A percentile compares a stretch with the other conserved stretches of the same genome.
Evolutionary conservation across 2,113 vertebrate genomes (phyloP).

Genomic region (Tilapia sparmanii): DNA sequence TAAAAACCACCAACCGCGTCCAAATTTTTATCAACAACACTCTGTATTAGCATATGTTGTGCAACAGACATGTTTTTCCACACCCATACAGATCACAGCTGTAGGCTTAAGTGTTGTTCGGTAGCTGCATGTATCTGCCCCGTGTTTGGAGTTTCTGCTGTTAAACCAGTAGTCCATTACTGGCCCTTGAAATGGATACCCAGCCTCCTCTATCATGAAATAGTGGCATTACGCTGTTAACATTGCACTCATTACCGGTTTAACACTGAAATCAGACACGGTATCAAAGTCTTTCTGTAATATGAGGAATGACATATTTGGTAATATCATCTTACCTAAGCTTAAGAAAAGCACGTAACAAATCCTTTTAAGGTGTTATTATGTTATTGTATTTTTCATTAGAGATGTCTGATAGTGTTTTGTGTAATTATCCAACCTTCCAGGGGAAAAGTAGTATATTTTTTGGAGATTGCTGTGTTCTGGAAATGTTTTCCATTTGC

Average conservation of each 20-base stretch:
- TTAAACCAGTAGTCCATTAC: slow-evolving; percentile 43
- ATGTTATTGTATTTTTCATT: slow-evolving; percentile 18
- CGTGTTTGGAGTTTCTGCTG: slow-evolving; percentile 12
- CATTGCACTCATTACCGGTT: slow-evolving; percentile 39
- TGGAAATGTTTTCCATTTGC: slow-evolving; percentile 32
- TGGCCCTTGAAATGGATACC: slow-evolving; percentile 52
- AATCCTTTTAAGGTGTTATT: slow-evolving; percentile 25
- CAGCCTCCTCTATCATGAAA: slow-evolving; percentile 19
- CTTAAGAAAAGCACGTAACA: slow-evolving; percentile 7
- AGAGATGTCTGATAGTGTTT: slow-evolving; percentile 11
- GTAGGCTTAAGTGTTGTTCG: background rate
- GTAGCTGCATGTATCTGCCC: background rate
- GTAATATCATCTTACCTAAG: background rate
- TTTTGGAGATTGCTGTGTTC: background rate
- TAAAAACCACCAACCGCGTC: background rate
- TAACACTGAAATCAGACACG: slow-evolving; percentile 47
- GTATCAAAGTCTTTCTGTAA: slow-evolving; percentile 39
- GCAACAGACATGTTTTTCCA: background rate
- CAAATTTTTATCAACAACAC: background rate
- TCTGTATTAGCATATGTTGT: background rate
- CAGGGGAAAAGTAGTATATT: background rate
- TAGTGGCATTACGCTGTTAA: slow-evolving; percentile 34
- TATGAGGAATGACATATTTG: slow-evolving; percentile 14
- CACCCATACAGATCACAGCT: background rate
- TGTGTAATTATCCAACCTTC: slow-evolving; percentile 3